Conservation (phyloP, 2,113 vertebrate species). For the Perognathus longimembris region DNA sequence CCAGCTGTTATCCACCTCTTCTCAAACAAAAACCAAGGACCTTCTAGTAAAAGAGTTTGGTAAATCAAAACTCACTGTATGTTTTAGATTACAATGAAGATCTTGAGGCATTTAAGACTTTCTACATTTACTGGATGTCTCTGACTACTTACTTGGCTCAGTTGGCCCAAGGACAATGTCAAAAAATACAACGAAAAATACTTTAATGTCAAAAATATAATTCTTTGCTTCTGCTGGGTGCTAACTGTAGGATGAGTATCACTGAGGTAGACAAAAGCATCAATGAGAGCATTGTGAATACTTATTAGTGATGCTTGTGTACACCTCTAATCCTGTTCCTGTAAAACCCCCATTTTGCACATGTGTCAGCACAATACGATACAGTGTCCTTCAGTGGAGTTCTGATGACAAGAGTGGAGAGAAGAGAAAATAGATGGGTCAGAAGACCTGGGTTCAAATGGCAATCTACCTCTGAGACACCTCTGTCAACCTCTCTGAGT, state of each 20-base stretch:
- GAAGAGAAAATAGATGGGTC: fast-evolving
- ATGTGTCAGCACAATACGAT: fast-evolving
- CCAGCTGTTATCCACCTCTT: no score
- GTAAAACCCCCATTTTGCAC: no score
- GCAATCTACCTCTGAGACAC: neutral
- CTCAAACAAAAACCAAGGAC: neutral
- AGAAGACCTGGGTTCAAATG: neutral
- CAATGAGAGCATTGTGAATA: fast-evolving
- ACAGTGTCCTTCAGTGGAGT: neutral
- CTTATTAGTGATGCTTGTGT: neutral
- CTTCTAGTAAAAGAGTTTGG: neutral
- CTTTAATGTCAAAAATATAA: neutral
- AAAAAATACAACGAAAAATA: no score
- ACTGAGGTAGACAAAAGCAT: fast-evolving
- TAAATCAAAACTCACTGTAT: neutral
- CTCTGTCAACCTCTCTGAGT: neutral
- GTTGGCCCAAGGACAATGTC: neutral
- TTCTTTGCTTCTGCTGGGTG: no score
- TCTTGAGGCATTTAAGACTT: neutral
- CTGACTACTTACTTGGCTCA: neutral
- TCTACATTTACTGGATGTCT: neutral
- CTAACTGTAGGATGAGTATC: neutral
- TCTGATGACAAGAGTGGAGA: neutral
- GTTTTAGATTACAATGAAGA: neutral
- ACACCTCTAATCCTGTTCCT: neutral